These are phyloP conservation scores for Anarsia innoxiella DNA, from an alignment of 2,888 invertebrate genomes.

Conservation along the genomic window DNA sequence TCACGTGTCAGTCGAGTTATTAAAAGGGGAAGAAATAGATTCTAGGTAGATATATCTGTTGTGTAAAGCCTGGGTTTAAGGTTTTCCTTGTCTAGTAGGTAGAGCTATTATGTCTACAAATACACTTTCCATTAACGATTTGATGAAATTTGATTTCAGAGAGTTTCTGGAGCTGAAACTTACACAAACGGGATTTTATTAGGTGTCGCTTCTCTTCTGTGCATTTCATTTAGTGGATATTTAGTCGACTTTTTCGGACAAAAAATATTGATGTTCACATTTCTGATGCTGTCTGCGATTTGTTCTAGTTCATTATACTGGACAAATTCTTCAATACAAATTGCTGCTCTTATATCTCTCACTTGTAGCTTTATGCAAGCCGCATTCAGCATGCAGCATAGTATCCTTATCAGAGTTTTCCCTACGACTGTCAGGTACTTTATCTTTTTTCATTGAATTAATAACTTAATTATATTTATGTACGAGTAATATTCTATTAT, in stretches of 20 bases:
- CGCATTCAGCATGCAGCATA: constrained; percentile 33
- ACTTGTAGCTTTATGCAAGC: constrained; percentile 40
- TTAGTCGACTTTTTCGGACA: constrained; percentile 33
- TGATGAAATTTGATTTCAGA: constrained; percentile 26
- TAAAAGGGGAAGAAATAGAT: too few species aligned
- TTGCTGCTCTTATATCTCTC: constrained; percentile 35
- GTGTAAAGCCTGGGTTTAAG: too few species aligned
- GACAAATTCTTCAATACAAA: constrained; percentile 34
- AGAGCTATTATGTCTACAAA: background rate
- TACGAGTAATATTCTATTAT: background rate
- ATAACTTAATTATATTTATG: too few species aligned
- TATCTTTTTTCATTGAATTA: too few species aligned
- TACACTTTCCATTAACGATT: too few species aligned
- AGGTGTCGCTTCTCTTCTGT: constrained; percentile 29
- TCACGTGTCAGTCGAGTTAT: too few species aligned
- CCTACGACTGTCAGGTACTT: constrained; percentile 41
- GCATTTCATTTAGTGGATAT: constrained; percentile 27
- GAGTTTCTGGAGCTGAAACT: constrained; percentile 36
- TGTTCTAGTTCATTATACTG: constrained; percentile 36
- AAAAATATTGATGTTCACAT: constrained; percentile 30
- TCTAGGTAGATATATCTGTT: too few species aligned
- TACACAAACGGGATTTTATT: constrained; percentile 40
- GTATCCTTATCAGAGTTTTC: constrained; percentile 37
- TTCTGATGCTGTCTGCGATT: constrained; percentile 25
- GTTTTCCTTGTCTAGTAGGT: too few species aligned